Conservation (phyloP, 2,888 invertebrate genomes). For the Drosophila greeni region DNA sequence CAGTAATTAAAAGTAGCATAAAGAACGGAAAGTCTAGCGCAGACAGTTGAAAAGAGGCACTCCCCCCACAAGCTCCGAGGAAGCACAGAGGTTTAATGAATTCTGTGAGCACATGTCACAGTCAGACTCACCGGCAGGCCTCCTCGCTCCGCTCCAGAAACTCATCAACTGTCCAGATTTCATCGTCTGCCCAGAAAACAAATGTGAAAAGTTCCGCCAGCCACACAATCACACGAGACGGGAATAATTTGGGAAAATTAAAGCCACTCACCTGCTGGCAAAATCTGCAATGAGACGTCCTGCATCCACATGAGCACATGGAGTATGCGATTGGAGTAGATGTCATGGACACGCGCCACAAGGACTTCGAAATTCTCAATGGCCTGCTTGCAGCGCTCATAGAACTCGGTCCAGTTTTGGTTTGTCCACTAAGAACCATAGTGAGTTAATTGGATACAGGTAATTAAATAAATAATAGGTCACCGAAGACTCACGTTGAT, state of each 20-base stretch:
- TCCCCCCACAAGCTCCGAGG: background rate
- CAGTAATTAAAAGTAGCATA: slow-evolving; percentile 26
- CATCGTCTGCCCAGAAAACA: slow-evolving; percentile 81
- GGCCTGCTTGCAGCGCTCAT: slow-evolving; percentile 86
- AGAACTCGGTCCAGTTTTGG: slow-evolving; percentile 88
- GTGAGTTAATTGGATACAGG: slow-evolving; percentile 4
- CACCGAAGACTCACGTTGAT: slow-evolving; percentile 80
- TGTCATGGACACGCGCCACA: slow-evolving; percentile 90
- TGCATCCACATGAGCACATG: slow-evolving; percentile 93
- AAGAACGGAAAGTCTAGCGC: slow-evolving; percentile 37
- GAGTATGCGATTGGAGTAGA: slow-evolving; percentile 93
- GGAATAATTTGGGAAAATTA: slow-evolving; percentile 7
- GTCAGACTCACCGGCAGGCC: slow-evolving; percentile 82
- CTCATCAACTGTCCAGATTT: slow-evolving; percentile 92
- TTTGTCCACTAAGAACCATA: slow-evolving; percentile 85
- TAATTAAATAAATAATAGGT: slow-evolving; percentile 5
- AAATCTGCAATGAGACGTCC: slow-evolving; percentile 87
- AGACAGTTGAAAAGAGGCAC: slow-evolving; percentile 23
- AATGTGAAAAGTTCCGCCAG: slow-evolving; percentile 66
- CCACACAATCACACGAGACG: slow-evolving; percentile 44
- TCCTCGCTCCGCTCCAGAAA: slow-evolving; percentile 91
- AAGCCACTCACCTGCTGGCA: slow-evolving; percentile 82
- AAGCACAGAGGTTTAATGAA: slow-evolving; percentile 56
- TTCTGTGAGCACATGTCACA: slow-evolving; percentile 51
- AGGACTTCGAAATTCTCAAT: slow-evolving; percentile 89